These are phyloP conservation scores for Odontocolon sp. DNA, from an alignment of 2,888 invertebrate species.

Conservation along the genomic window DNA sequence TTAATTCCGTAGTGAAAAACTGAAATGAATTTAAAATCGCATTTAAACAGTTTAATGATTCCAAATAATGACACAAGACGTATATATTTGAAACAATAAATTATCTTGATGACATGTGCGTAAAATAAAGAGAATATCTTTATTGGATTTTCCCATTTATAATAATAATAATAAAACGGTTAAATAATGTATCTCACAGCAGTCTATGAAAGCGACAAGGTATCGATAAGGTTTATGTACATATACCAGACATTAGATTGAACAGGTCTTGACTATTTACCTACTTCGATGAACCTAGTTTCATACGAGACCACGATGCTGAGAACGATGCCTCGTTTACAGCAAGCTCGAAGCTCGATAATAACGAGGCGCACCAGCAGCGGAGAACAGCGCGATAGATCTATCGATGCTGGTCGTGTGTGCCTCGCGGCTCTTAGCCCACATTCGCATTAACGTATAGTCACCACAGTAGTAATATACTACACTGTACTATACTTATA, in stretches of 20 bases:
- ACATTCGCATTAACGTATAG: conserved; percentile 53
- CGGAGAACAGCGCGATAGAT: conserved; percentile 47
- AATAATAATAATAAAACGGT: conserved; percentile 1
- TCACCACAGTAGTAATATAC: conserved; percentile 8
- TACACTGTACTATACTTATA: neutral
- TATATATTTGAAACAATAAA: no score
- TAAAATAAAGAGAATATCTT: no score
- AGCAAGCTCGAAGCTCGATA: conserved; percentile 47
- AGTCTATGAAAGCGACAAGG: neutral
- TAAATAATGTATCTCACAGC: neutral
- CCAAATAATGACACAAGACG: no score
- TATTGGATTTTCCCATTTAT: neutral
- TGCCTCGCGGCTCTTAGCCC: conserved; percentile 52
- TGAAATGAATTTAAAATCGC: no score
- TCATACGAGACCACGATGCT: conserved; percentile 26
- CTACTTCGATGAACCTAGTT: conserved; percentile 53
- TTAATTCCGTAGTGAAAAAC: no score
- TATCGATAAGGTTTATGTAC: neutral
- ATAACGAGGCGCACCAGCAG: conserved; percentile 56
- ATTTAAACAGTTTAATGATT: no score
- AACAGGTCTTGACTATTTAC: conserved; percentile 47
- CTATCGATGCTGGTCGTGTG: conserved; percentile 56
- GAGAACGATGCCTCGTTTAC: conserved; percentile 58
- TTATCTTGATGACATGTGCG: no score
- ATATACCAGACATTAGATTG: conserved; percentile 13